Percentiles rank a stretch among this genome's conserved stretches.
These are phyloP conservation scores for Onychorhynchus coronatus DNA, from an alignment of 2,113 vertebrate species.

Conservation along the genomic window DNA sequence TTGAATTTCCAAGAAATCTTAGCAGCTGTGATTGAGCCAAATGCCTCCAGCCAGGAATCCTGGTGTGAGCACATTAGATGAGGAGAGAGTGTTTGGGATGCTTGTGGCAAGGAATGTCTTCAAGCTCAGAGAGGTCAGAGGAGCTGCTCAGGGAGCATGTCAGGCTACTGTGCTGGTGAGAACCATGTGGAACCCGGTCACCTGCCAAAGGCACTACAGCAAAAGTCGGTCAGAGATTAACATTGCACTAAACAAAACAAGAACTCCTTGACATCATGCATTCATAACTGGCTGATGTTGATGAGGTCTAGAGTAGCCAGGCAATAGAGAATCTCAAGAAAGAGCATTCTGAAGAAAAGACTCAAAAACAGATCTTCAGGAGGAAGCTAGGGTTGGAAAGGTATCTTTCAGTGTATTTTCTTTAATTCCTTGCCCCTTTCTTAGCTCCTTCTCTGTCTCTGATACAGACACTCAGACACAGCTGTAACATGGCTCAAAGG, in stretches of 20 bases:
- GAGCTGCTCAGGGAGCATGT: neutral
- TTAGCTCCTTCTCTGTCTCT: neutral
- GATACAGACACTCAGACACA: neutral
- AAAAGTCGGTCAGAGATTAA: neutral
- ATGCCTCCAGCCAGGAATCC: slow-evolving; percentile 6
- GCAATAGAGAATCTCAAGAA: neutral
- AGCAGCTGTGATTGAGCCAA: slow-evolving; percentile 29
- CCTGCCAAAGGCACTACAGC: neutral
- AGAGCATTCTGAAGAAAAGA: neutral
- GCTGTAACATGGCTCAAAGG: neutral
- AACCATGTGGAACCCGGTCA: neutral
- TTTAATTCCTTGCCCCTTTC: neutral
- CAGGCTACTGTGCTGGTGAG: neutral
- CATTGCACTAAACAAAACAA: neutral
- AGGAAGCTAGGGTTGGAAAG: neutral
- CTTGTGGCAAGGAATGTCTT: neutral
- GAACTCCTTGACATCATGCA: neutral
- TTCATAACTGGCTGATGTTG: neutral
- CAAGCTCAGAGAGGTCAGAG: neutral
- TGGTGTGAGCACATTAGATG: neutral
- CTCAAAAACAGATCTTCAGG: neutral
- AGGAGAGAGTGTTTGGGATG: neutral
- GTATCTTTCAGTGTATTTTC: neutral
- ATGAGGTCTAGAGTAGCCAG: neutral
- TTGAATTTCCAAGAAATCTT: slow-evolving; percentile 60